Conservation (phyloP, 2,888 invertebrate genomes). For the Harpalus rubripes region DNA sequence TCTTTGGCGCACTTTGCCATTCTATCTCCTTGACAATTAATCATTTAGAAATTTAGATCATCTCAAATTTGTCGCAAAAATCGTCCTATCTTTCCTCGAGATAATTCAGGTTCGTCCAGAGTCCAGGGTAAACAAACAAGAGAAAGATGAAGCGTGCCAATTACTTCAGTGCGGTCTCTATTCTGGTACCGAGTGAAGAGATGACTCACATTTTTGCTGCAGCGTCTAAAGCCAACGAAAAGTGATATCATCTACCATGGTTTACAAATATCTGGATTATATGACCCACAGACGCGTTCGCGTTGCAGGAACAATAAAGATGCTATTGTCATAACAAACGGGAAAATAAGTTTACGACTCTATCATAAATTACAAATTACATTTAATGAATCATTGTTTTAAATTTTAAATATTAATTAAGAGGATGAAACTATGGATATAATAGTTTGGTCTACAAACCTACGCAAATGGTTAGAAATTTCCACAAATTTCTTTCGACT, state of each 20-base stretch:
- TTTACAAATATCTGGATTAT: slow-evolving; percentile 9
- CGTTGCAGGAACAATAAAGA: neutral
- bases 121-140: slow-evolving; percentile 30
- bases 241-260: neutral
- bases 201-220: slow-evolving; percentile 37
- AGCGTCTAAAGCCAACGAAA: slow-evolving; percentile 21
- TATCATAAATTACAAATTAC: neutral
- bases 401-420: neutral
- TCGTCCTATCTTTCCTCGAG: neutral
- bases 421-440: too few species aligned
- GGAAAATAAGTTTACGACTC: neutral
- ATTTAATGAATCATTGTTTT: neutral
- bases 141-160: slow-evolving; percentile 29
- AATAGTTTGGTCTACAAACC: too few species aligned
- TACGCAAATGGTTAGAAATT: too few species aligned
- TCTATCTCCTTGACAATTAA: neutral
- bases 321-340: neutral
- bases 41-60: slow-evolving; percentile 3
- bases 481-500: too few species aligned
- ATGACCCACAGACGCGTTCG: neutral
- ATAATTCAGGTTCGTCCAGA: slow-evolving; percentile 38
- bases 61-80: neutral
- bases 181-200: slow-evolving; percentile 29
- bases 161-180: slow-evolving; percentile 24
- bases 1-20: neutral